Evolutionary conservation across 2,113 vertebrate genomes (phyloP).

Genomic region (Tachysurus fulvidraco): DNA sequence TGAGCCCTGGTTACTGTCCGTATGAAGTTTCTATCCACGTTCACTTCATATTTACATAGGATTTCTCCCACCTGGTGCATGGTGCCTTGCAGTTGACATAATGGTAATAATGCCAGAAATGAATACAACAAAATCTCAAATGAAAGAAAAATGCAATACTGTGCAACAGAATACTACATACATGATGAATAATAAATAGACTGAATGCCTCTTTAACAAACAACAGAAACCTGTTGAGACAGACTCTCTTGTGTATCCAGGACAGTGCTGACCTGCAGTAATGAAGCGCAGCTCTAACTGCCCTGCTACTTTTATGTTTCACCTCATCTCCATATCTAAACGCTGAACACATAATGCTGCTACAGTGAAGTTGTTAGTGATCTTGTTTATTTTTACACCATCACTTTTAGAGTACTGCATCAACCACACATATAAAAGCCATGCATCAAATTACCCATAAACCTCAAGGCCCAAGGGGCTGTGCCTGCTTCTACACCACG

Average conservation of each 20-base stretch:
- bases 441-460: conserved; percentile 61
- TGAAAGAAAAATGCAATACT: background rate
- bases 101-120: background rate
- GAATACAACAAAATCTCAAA: background rate
- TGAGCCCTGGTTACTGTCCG: background rate
- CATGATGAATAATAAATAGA: background rate
- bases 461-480: conserved; percentile 50
- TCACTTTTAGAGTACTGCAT: conserved; percentile 41
- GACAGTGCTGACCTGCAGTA: background rate
- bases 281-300: conserved; percentile 20
- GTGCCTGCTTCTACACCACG: conserved; percentile 47
- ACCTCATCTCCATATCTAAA: conserved; percentile 34
- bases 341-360: conserved; percentile 22
- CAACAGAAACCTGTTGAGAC: background rate
- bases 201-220: background rate
- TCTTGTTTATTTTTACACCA: conserved; percentile 53
- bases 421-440: conserved; percentile 54
- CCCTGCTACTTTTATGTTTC: background rate
- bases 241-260: conserved; percentile 6
- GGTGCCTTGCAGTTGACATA: background rate
- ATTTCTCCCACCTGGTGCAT: background rate
- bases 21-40: background rate
- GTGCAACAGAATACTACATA: background rate
- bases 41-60: background rate
- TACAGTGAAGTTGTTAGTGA: conserved; percentile 48